These are phyloP conservation scores for Poecilia picta DNA, from an alignment of 2,797 vertebrate genomes.

Conservation along the genomic window DNA sequence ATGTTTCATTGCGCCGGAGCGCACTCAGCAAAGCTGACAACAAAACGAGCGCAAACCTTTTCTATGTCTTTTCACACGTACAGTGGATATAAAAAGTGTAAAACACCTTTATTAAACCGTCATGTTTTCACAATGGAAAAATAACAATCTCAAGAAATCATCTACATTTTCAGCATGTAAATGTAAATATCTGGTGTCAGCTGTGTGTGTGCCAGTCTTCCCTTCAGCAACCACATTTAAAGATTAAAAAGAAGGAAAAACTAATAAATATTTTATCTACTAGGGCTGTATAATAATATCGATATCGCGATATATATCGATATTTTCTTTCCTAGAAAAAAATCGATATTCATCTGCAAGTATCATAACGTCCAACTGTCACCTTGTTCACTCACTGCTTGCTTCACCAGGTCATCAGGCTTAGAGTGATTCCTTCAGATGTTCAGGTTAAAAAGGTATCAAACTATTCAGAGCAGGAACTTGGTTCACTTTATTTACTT, in stretches of 20 bases:
- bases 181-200: background rate
- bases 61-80: background rate
- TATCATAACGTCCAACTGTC: too few species aligned
- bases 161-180: background rate
- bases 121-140: background rate
- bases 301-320: too few species aligned
- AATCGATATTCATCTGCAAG: too few species aligned
- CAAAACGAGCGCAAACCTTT: background rate
- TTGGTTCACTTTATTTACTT: too few species aligned
- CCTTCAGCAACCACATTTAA: background rate
- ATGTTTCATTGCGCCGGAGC: constrained; percentile 12
- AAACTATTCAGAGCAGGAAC: too few species aligned
- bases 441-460: too few species aligned
- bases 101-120: constrained; percentile 5
- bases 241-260: background rate
- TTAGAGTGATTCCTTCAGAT: too few species aligned
- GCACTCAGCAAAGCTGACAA: constrained; percentile 8
- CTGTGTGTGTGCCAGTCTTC: background rate
- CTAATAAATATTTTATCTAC: background rate
- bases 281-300: too few species aligned
- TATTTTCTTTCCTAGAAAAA: too few species aligned
- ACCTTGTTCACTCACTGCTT: too few species aligned
- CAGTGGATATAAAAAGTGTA: constrained; percentile 1
- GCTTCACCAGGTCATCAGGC: too few species aligned
- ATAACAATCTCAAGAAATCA: background rate